These are phyloP conservation scores for Hydrolagus affinis DNA, from an alignment of 2,113 vertebrate genomes.

Conservation along the genomic window DNA sequence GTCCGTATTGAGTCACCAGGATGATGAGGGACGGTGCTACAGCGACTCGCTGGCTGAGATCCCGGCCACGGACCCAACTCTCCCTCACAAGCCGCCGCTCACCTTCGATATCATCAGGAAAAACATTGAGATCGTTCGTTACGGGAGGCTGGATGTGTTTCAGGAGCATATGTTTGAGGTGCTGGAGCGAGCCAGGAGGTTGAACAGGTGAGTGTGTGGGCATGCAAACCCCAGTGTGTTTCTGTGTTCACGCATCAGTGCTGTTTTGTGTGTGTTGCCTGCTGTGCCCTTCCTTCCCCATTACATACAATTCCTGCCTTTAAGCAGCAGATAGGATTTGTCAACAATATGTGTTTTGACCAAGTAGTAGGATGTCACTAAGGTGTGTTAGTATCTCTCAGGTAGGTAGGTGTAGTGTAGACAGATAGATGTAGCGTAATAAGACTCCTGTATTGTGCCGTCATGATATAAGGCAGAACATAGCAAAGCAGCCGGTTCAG, in stretches of 20 bases:
- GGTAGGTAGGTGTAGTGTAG: no score
- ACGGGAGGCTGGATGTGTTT: conserved; percentile 87
- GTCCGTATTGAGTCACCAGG: conserved; percentile 92
- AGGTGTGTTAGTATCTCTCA: no score
- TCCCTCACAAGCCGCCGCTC: conserved; percentile 71
- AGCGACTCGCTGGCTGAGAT: conserved; percentile 96
- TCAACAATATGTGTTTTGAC: no score
- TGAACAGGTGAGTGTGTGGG: conserved; percentile 71
- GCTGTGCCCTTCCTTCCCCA: no score
- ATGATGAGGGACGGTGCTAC: conserved; percentile 96
- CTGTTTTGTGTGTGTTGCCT: background rate
- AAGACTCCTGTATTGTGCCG: no score
- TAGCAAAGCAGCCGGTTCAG: no score
- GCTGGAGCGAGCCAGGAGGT: conserved; percentile 81
- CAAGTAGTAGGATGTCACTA: no score
- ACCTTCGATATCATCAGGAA: conserved; percentile 90
- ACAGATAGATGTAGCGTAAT: no score
- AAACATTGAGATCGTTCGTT: conserved; percentile 84
- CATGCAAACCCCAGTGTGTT: background rate
- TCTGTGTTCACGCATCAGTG: background rate
- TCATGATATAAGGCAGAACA: no score
- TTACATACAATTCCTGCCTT: no score
- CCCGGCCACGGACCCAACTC: conserved; percentile 71
- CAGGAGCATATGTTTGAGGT: conserved; percentile 99
- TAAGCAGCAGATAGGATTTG: no score